Conservation (phyloP, 2,888 invertebrate species). For the Tupiocoris notatus region DNA sequence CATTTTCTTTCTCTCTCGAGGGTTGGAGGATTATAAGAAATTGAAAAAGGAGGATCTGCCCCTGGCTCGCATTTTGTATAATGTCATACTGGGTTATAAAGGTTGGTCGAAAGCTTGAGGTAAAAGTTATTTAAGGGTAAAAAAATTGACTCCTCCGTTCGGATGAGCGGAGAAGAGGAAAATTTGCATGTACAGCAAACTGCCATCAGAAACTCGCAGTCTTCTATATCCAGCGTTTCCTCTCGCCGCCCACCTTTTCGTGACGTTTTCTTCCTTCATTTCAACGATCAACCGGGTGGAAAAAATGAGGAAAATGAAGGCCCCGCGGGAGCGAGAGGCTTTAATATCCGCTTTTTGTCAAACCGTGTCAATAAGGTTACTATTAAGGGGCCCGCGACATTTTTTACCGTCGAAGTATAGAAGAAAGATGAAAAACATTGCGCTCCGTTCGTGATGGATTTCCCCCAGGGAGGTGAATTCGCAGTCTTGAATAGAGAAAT, state of each 20-base stretch:
- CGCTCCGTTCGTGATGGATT: too few relatives aligned
- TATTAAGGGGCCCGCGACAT: background rate
- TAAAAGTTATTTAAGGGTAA: slow-evolving; percentile 22
- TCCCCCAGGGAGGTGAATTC: too few relatives aligned
- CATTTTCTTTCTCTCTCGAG: slow-evolving; percentile 11
- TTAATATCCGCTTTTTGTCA: slow-evolving; percentile 28
- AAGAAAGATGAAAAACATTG: background rate
- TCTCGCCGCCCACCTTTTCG: background rate
- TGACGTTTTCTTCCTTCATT: slow-evolving; percentile 15
- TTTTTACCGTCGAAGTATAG: background rate
- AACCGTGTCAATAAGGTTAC: slow-evolving; percentile 33
- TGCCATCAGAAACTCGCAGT: slow-evolving; percentile 16
- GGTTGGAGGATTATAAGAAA: background rate
- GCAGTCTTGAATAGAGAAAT: too few relatives aligned
- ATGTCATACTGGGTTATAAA: slow-evolving; percentile 21
- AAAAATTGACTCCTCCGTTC: background rate
- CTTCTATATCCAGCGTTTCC: background rate
- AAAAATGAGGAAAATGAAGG: slow-evolving; percentile 8
- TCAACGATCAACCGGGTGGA: background rate
- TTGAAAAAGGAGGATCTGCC: slow-evolving; percentile 6
- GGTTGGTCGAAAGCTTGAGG: slow-evolving; percentile 15
- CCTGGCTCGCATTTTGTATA: slow-evolving; percentile 26
- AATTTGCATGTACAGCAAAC: slow-evolving; percentile 39
- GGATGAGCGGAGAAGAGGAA: slow-evolving; percentile 11
- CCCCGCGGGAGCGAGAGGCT: slow-evolving; percentile 24